Base-by-base conservation (phyloP, 2,888 invertebrate genomes). In the Cyclophora albipunctata region DNA sequence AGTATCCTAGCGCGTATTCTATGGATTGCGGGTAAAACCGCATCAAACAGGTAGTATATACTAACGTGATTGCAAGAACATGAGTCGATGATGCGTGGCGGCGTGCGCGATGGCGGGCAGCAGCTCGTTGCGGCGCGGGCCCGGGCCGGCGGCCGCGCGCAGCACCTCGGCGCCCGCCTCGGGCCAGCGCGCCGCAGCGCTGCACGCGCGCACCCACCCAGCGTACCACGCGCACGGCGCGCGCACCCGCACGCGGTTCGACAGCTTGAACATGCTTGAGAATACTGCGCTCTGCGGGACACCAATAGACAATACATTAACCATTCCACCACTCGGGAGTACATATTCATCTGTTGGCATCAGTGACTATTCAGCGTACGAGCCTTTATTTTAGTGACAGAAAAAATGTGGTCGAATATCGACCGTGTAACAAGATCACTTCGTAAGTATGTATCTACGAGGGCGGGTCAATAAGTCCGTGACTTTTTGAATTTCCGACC, bases 31-130 rank as follows among this genome's bases (percentile, higher is more conserved):
- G 20, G 20, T 20, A 20, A 20, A 20, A 20, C 20, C 20, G 1
- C 20, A 20, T 20, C 20, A 20, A 20, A 20, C 20, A 20, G 20
- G 20, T 20, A 20, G 20, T 20, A 20, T 20, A 20, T 45, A 48
- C 79, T 75, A 4, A 86, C 85, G 61, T 0, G 79, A 73, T 51
- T 80, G 80, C 48, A 85, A 59, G 55, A 81, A 79, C 2, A 74
- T 55, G 47, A 60, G 53, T 3, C 82, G 63, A 4, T 81, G 78
- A 46, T 81, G 77, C 45, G 75, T 69, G 2, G 86, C 84, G 6
- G 82, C 78, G 63, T 81, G 76, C n/a, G 84, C 85, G 0, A 85
- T 46, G 2, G 84, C 84, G 1, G 82, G 78, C 67, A 0, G 54
- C 51, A 4, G 73, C 66, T n/a, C 75, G 68, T 52, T 69, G 52